Evolutionary conservation across 2,797 vertebrate species (phyloP).

Genomic region (Anomalospiza imberbis): DNA sequence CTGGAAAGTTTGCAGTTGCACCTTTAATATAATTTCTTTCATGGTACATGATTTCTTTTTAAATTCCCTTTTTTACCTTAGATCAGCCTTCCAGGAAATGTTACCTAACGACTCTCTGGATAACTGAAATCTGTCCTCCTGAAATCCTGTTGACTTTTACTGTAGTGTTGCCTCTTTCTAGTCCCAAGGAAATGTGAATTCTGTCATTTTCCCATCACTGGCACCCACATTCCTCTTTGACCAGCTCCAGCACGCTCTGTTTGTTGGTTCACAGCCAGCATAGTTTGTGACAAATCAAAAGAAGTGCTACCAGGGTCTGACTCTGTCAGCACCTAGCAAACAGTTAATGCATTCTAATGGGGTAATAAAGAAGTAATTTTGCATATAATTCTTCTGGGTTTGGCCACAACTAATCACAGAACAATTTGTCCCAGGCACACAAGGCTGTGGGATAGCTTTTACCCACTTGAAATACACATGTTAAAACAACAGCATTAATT

Average conservation of each 20-base stretch:
- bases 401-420: not conserved
- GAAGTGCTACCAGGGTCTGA: not conserved
- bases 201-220: not conserved
- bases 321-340: constrained; percentile 6
- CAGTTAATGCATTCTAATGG: constrained; percentile 13
- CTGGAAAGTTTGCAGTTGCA: not conserved
- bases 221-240: not conserved
- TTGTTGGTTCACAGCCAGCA: not conserved
- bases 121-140: not conserved
- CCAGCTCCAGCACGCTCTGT: not conserved
- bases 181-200: not conserved
- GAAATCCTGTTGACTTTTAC: not conserved
- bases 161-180: not conserved
- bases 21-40: not conserved
- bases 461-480: not conserved
- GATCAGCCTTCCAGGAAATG: not conserved
- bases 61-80: not conserved
- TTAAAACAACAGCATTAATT: not conserved
- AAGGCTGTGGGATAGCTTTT: not conserved
- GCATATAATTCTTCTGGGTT: not conserved
- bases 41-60: not conserved
- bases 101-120: not conserved
- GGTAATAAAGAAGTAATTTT: constrained; percentile 31
- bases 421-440: not conserved
- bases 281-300: not conserved